A percentile compares a stretch with the other conserved stretches of the same genome.
phyloP scores from a whole-genome alignment of 1,140 invertebrate species.

The Pinna nobilis region DNA sequence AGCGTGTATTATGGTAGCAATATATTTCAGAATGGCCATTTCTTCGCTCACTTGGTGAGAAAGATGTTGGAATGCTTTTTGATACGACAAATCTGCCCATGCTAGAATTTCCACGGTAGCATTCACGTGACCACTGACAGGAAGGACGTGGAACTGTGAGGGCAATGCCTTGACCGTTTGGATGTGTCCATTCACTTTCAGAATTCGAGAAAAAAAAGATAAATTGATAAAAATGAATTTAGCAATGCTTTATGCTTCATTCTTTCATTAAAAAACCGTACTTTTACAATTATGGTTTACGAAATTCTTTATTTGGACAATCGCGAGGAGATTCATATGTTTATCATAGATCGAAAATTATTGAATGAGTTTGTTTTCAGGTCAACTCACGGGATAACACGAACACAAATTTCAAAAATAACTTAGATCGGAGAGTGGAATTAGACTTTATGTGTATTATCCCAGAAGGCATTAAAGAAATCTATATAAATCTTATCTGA shows the following conservation, averaged over 20 bases:
- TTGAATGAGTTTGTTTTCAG: too few relatives aligned
- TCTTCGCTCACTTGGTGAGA: slow-evolving; percentile 1
- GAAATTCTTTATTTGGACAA: too few relatives aligned
- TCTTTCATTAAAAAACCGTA: not conserved
- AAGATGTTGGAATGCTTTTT: slow-evolving; percentile 5
- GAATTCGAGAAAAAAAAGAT: not conserved
- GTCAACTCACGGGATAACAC: too few relatives aligned
- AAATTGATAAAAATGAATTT: not conserved
- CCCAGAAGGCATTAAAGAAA: too few relatives aligned
- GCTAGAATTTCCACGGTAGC: slow-evolving; percentile 26
- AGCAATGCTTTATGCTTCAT: not conserved
- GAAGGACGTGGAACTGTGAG: not conserved
- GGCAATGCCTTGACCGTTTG: not conserved
- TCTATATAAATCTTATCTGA: too few relatives aligned
- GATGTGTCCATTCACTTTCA: not conserved
- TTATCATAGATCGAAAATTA: too few relatives aligned
- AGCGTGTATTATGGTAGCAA: slow-evolving; percentile 13
- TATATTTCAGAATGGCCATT: slow-evolving; percentile 26
- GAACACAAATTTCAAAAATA: too few relatives aligned
- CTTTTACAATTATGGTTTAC: not conserved
- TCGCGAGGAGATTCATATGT: too few relatives aligned
- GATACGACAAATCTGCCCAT: slow-evolving; percentile 30
- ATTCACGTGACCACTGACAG: slow-evolving; percentile 6
- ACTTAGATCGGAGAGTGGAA: too few relatives aligned
- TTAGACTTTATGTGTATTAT: too few relatives aligned